Conservation (phyloP, 2,113 vertebrate species). For the Synodontis membranacea region DNA sequence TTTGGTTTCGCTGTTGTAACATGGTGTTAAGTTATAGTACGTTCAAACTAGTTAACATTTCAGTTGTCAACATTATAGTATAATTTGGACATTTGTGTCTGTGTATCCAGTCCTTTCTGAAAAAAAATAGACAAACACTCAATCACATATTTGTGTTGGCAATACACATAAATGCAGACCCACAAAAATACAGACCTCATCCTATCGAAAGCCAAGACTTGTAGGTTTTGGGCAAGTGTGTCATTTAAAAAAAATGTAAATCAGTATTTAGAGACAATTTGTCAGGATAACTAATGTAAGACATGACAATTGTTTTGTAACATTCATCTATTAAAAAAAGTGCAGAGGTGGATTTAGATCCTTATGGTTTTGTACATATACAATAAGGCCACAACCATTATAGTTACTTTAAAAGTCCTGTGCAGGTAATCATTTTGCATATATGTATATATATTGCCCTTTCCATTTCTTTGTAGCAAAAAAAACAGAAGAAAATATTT, state of each 20-base stretch:
- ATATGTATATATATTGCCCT: no score
- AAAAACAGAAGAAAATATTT: neutral
- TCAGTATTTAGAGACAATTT: neutral
- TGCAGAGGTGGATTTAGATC: neutral
- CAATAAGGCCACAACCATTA: neutral
- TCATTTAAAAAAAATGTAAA: neutral
- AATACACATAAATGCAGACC: constrained; percentile 32
- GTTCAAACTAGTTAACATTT: constrained; percentile 11
- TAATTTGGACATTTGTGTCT: constrained; percentile 7
- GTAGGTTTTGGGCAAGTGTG: constrained; percentile 48
- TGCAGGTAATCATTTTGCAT: neutral
- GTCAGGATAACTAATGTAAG: neutral
- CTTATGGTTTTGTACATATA: neutral
- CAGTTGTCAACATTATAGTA: constrained; percentile 12
- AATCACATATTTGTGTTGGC: constrained; percentile 28
- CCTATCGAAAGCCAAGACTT: constrained; percentile 57
- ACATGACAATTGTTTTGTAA: neutral
- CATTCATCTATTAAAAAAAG: neutral
- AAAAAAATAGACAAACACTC: constrained; percentile 54
- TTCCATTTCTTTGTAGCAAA: neutral
- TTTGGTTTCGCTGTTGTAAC: neutral
- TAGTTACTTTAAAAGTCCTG: neutral
- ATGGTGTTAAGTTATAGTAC: neutral
- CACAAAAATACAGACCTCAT: constrained; percentile 52
- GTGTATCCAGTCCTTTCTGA: constrained; percentile 45